A percentile compares a stretch with the other conserved stretches of the same genome.
Evolutionary conservation across 2,888 invertebrate species (phyloP).

Genomic region (Daptonema setosum): DNA sequence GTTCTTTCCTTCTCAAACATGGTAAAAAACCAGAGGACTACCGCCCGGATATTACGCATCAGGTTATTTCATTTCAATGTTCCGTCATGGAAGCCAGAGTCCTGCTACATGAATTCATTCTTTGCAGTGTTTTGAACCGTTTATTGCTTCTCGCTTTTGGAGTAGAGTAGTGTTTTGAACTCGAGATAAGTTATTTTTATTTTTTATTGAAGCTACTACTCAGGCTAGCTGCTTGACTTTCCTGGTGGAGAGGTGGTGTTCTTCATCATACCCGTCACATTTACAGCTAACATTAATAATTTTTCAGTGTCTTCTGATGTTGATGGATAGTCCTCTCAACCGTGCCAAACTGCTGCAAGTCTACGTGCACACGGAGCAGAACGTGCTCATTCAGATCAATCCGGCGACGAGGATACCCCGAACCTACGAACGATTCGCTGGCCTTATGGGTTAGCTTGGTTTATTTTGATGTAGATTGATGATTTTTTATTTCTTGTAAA

Average conservation of each 20-base stretch:
- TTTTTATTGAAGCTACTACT: too few species aligned
- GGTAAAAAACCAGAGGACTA: slow-evolving; percentile 65
- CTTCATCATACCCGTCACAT: too few species aligned
- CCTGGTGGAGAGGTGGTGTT: too few species aligned
- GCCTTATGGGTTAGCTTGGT: slow-evolving; percentile 57
- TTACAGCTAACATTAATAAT: too few species aligned
- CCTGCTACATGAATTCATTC: too few species aligned
- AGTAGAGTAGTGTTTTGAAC: background rate
- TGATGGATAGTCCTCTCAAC: slow-evolving; percentile 89
- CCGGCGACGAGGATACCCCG: slow-evolving; percentile 89
- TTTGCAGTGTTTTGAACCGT: too few species aligned
- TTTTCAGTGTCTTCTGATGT: slow-evolving; percentile 61
- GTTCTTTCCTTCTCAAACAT: slow-evolving; percentile 56
- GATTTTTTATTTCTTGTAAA: background rate
- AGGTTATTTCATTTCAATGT: too few species aligned
- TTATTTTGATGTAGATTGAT: background rate
- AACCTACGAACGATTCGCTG: slow-evolving; percentile 86
- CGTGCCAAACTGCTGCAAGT: slow-evolving; percentile 85
- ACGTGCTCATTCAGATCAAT: slow-evolving; percentile 43
- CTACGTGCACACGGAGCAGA: slow-evolving; percentile 30
- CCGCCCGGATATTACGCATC: slow-evolving; percentile 88
- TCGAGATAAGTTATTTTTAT: too few species aligned
- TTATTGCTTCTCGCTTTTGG: too few species aligned
- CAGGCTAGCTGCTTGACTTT: too few species aligned
- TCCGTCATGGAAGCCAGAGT: too few species aligned